Base-by-base conservation (phyloP, 2,113 vertebrate genomes). In the Pluvianellus socialis region DNA sequence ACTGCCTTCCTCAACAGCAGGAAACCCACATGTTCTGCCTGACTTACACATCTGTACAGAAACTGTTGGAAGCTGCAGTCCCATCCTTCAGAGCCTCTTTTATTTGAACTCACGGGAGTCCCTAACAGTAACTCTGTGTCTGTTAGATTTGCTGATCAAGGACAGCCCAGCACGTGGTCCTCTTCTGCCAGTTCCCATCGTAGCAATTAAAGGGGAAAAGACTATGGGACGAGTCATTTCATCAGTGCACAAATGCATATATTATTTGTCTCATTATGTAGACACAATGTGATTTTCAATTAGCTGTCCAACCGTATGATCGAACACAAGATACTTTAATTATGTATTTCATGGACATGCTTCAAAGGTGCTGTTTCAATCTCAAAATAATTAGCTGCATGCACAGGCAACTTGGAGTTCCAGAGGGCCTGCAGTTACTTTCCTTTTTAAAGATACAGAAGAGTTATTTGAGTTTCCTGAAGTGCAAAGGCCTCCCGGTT, bases 281-380 rank as follows among this genome's bases (percentile, higher is more conserved):
- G 94, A 89, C 53, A 95, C 86, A 96, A 85, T 53, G 70, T 92
- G 96, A 90, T 96, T 95, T 96, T 96, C 95, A 92, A 92, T 96
- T 96, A 96, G 90, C 74, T 94, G 91, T 92, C 95, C 91, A 94
- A 90, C 0, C 2, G 85, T 72, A 91, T 38, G 68, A 97, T 90
- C 0, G 40, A 97, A 95, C 87, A 80, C 40, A 83, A 88, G 79
- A 94, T 62, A 86, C 75, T 96, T 96, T 94, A 96, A 96, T 98
- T 96, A 97, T 92, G 83, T 93, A 82, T 95, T 95, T 96, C 92
- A 94, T 62, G 84, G 82, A 80, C 86, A 85, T 84, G 90, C 89
- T 97, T 97, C 96, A 97, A 96, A 97, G 84, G 85, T 89, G 84
- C 58, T 5, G 16, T 77, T 97, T 88, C 79, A 73, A 35, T 94